Conservation (phyloP, 2,113 vertebrate genomes). For the Sinocyclocheilus anophthalmus region DNA sequence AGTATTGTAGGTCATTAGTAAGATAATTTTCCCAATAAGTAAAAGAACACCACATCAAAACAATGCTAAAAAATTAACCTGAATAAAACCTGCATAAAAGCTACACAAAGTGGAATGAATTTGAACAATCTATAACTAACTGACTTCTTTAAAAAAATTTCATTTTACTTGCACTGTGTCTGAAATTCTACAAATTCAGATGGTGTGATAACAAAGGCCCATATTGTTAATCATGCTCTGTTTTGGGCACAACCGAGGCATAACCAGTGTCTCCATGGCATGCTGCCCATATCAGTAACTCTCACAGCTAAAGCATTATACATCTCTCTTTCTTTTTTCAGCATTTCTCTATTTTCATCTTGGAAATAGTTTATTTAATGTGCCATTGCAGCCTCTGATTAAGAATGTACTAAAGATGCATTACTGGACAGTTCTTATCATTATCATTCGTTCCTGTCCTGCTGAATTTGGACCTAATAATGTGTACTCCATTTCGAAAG, state of each 20-base stretch:
- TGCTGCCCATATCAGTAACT: neutral
- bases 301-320: neutral
- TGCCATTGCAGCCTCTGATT: conserved; percentile 75
- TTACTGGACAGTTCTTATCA: conserved; percentile 72
- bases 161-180: neutral
- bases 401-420: conserved; percentile 72
- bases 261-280: neutral
- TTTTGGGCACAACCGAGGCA: neutral
- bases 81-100: neutral
- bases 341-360: conserved; percentile 65
- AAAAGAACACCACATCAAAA: neutral
- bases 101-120: neutral
- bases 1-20: neutral
- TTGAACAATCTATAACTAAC: neutral
- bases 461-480: conserved; percentile 59
- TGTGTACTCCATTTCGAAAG: conserved; percentile 64
- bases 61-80: neutral
- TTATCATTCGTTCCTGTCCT: conserved; percentile 67
- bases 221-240: neutral
- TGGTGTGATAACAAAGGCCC: neutral
- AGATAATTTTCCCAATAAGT: neutral
- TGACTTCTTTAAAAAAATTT: neutral
- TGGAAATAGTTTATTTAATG: conserved; percentile 74
- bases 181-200: neutral
- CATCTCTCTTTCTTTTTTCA: conserved; percentile 20